Evolutionary conservation across 2,113 vertebrate genomes (phyloP).

Genomic region (Tragelaphus imberbis): DNA sequence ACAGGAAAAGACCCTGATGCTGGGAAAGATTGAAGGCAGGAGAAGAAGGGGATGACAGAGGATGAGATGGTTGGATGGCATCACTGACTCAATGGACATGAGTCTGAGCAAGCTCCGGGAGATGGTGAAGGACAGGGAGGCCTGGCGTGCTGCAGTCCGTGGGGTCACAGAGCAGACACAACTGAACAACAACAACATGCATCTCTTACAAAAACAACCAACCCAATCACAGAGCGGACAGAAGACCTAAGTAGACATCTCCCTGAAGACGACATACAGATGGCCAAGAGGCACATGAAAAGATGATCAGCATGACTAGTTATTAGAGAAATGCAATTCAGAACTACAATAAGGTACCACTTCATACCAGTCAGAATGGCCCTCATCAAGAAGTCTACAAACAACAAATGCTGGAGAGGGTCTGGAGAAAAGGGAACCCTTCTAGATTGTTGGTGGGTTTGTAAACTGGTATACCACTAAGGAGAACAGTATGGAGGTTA

Average conservation of each 20-base stretch:
- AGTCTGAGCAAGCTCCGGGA: neutral
- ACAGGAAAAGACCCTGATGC: neutral
- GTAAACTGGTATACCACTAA: neutral
- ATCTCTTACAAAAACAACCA: neutral
- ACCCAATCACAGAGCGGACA: neutral
- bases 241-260: neutral
- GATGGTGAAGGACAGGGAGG: neutral
- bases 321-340: neutral
- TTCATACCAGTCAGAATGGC: neutral
- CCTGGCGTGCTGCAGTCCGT: rapidly evolving
- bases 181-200: neutral
- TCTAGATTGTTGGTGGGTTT: neutral
- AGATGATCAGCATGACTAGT: neutral
- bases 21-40: neutral
- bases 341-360: neutral
- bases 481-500: neutral
- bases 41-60: neutral
- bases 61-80: neutral
- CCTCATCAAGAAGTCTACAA: neutral
- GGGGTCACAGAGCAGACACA: neutral
- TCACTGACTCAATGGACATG: neutral
- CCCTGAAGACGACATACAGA: neutral
- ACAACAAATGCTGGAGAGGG: neutral
- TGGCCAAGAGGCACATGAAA: neutral
- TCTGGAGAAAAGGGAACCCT: neutral